Evolutionary conservation across 2,113 vertebrate species (phyloP).

Genomic region (Caloenas nicobarica): DNA sequence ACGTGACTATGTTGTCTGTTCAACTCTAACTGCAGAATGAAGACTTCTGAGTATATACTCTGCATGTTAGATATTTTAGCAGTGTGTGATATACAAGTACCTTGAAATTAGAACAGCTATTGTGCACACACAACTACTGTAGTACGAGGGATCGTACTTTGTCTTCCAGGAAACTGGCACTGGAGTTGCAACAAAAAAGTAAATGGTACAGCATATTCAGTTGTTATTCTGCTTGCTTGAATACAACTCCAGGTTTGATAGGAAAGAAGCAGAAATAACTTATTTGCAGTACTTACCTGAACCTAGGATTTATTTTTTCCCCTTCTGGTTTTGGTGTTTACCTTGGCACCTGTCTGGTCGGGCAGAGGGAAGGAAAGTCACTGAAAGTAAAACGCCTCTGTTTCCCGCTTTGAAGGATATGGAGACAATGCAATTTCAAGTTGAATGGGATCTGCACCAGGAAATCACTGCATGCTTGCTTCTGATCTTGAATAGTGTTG

Average conservation of each 20-base stretch:
- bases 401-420: background rate
- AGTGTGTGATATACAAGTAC: fast-evolving
- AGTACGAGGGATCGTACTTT: background rate
- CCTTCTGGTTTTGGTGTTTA: background rate
- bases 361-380: background rate
- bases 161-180: background rate
- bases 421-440: background rate
- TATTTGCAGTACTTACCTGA: background rate
- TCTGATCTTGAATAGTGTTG: background rate
- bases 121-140: background rate
- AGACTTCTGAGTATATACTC: background rate
- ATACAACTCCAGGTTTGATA: background rate
- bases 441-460: fast-evolving
- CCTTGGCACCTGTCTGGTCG: background rate
- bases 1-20: background rate
- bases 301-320: background rate
- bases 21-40: background rate
- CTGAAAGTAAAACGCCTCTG: background rate
- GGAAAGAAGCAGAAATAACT: background rate
- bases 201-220: background rate
- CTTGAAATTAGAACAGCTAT: background rate
- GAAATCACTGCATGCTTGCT: background rate
- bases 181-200: background rate
- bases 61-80: background rate
- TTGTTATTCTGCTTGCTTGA: background rate